A percentile compares a stretch with the other conserved stretches of the same genome.
phyloP scores from a whole-genome alignment of 1,140 invertebrate genomes.

The Aporrectodea caliginosa region DNA sequence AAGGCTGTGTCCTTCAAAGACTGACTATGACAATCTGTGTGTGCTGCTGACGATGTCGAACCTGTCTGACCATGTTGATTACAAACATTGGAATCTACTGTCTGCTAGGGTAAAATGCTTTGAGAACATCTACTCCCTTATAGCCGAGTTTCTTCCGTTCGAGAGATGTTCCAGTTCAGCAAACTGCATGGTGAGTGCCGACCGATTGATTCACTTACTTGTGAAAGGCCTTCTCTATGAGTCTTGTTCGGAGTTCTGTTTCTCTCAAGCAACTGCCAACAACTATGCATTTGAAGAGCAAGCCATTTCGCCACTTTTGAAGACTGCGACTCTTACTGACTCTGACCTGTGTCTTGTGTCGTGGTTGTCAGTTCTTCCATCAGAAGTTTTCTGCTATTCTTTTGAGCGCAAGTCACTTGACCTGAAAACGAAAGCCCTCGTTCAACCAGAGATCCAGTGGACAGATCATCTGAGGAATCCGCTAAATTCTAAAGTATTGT shows the following conservation, averaged over 20 bases:
- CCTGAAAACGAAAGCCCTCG: not conserved
- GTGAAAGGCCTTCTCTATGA: constrained; percentile 84
- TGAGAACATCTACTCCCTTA: constrained; percentile 72
- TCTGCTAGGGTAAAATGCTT: constrained; percentile 66
- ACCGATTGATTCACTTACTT: constrained; percentile 82
- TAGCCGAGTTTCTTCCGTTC: constrained; percentile 82
- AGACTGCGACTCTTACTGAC: not conserved
- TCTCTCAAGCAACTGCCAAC: constrained; percentile 73
- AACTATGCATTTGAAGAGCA: constrained; percentile 35
- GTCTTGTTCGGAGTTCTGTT: constrained; percentile 92
- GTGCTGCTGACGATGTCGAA: constrained; percentile 85
- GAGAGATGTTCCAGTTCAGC: constrained; percentile 16
- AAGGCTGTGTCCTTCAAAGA: constrained; percentile 79
- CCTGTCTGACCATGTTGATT: constrained; percentile 61
- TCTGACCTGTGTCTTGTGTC: not conserved
- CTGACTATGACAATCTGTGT: constrained; percentile 90
- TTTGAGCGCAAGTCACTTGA: not conserved
- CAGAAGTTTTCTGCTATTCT: not conserved
- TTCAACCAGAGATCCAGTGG: not conserved
- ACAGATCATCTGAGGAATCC: not conserved
- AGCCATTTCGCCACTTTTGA: not conserved
- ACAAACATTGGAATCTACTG: constrained; percentile 64
- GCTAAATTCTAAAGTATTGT: not conserved
- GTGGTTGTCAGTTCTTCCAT: not conserved
- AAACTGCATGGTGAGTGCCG: constrained; percentile 39